Evolutionary conservation across 2,888 invertebrate genomes (phyloP), one percentile per base, ranked within the genome.

Genomic region (Hipparchia sbordonii): DNA sequence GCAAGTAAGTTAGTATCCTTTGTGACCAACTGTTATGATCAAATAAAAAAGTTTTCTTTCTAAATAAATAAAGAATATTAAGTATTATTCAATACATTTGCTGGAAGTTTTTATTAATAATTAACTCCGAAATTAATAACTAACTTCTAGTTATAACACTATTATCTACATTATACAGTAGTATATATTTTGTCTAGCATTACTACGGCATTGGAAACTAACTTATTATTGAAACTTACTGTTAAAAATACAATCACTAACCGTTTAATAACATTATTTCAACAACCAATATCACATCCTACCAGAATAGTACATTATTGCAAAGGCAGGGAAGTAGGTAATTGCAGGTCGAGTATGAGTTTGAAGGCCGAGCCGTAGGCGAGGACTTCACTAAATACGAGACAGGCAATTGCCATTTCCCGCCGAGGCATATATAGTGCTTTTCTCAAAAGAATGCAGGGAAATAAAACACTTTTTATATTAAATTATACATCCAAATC

Each of bases 241-340:
- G 23, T 39, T 45, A 72, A 46, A 56, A 48, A 70, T 59, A 71
- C 51, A 67, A 71, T 76, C 75, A 76, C 75, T 76, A 76, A 76
- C 75, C 75, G 62, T 70, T 65, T 71, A 60, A 59, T 51, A 67
- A n/a, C 6, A 9, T 48, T 62, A 48, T 48, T 13, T 48, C 8
- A 33, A 70, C 69, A 73, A 70, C 62, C 69, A 60, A 56, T 72
- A 54, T 73, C 60, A 73, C 62, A 45, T 61, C 13, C 60, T 69
- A 68, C 68, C 48, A 60, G 59, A 67, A n/a, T n/a, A n/a, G n/a
- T n/a, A n/a, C n/a, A n/a, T n/a, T n/a, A n/a, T n/a, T n/a, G n/a
- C n/a, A n/a, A n/a, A n/a, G n/a, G n/a, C n/a, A n/a, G n/a, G n/a
- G n/a, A n/a, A n/a, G n/a, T n/a, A n/a, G n/a, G n/a, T n/a, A n/a